Base-by-base conservation (phyloP, 1,140 invertebrate species). In the Gerris buenoi region DNA sequence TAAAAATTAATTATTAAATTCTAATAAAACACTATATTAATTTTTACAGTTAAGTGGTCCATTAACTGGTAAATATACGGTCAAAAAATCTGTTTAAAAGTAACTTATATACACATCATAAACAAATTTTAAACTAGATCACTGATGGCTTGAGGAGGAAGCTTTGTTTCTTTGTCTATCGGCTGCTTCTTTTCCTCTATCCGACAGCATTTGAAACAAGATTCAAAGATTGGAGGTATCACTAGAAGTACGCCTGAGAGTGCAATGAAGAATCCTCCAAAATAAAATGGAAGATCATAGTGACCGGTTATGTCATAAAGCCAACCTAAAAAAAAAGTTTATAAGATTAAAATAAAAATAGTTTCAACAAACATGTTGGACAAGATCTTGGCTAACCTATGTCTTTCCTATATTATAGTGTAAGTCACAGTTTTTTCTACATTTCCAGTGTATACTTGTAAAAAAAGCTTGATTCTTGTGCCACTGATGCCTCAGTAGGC, bases 271-370 rank as follows among this genome's bases (percentile, higher is more conserved):
- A 89, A 80, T 2, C 93, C 93, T 25, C 90, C 88, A 66, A 90
- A 76, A 77, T 91, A 92, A 79, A 95, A 95, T 0, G 92, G 88
- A n/a, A 88, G 75, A 73, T 90, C 83, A 77, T 93, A 93, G 5
- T 81, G 84, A 28, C 83, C 84, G 0, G 88, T 90, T 2, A 88
- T 79, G 75, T 93, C 89, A 75, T 85, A 89, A 3, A 92, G 77
- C 84, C 85, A 90, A 27, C 89, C 89, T 91, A 86, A 83, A 73
- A 70, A 63, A 63, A 63, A 62, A 28, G 2, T 18, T 3, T 13
- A 66, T n/a, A n/a, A n/a, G n/a, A n/a, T n/a, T n/a, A n/a, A n/a
- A n/a, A n/a, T n/a, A n/a, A n/a, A n/a, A n/a, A n/a, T n/a, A n/a
- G n/a, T n/a, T n/a, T n/a, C n/a, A n/a, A n/a, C n/a, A n/a, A 62